Base-by-base conservation (phyloP, 2,888 invertebrate genomes). In the Acanthosepion pharaonis region DNA sequence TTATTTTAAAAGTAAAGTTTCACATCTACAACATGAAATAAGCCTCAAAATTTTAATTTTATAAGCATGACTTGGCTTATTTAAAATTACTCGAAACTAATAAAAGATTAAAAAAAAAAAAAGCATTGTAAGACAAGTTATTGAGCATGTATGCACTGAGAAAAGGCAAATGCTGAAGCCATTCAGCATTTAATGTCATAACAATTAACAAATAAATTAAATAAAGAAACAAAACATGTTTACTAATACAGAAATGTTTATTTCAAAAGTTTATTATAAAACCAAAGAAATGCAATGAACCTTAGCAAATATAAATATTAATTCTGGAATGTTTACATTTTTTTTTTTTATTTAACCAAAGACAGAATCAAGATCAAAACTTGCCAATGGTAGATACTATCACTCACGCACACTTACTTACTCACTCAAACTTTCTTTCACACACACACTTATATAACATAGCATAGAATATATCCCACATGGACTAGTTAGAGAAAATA, bases 211-310 rank as follows among this genome's bases (percentile, higher is more conserved):
- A 18, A 33, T 78, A 11, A 78, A 11, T 18, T 15, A 78, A 78
- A n/a, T 8, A 5, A n/a, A n/a, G n/a, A 78, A 2, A 78, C 6
- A 78, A 78, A 15, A n/a, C n/a, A 78, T 0, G 33, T 33, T n/a
- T 11, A 15, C 15, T 8, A 78, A 78, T n/a, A 78, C 78, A 78
- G n/a, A 78, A 78, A 78, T 78, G 78, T 78, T 78, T 78, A 78
- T 78, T 78, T n/a, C 78, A 15, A 78, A 78, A 78, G 18, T 78
- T 78, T 33, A 78, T 78, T 9, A 11, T 33, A 33, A 78, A n/a
- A n/a, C n/a, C 78, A n/a, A 78, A 78, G 15, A 78, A 78, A 78
- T n/a, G 78, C 78, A 78, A n/a, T 78, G n/a, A 78, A 78, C 78
- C 15, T 78, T 78, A 23, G 11, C n/a, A 78, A 78, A 78, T 78